These are phyloP conservation scores for Caerostris darwini DNA, from an alignment of 1,140 invertebrate species.

Conservation along the genomic window DNA sequence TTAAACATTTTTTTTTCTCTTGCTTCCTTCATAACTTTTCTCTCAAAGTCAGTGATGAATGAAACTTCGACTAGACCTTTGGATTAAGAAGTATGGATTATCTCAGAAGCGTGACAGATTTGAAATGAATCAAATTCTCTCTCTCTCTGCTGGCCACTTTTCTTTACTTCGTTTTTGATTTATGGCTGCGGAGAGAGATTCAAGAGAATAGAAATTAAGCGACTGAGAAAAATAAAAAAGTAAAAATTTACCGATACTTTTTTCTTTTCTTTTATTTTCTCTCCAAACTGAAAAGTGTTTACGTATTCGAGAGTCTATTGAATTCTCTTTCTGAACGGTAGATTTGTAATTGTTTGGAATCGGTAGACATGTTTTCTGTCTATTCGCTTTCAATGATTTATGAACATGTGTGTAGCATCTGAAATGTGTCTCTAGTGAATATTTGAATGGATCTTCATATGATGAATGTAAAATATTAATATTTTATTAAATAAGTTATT, in stretches of 20 bases:
- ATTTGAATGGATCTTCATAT: too few species aligned
- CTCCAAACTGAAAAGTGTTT: constrained; percentile 16
- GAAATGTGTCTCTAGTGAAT: too few species aligned
- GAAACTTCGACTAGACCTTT: constrained; percentile 40
- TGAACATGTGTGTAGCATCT: too few species aligned
- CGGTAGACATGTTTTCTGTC: background rate
- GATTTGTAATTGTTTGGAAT: constrained; percentile 26
- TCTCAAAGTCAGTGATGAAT: constrained; percentile 48
- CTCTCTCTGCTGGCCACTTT: background rate
- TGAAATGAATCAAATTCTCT: constrained; percentile 71
- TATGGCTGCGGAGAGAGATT: constrained; percentile 21
- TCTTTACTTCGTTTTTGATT: constrained; percentile 46
- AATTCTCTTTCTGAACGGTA: background rate
- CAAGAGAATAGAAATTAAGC: constrained; percentile 56
- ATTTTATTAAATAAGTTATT: too few species aligned
- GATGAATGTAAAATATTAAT: too few species aligned
- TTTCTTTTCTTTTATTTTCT: background rate
- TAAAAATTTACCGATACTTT: background rate
- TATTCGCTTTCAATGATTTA: too few species aligned
- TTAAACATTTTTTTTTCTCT: background rate
- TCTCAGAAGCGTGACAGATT: constrained; percentile 62
- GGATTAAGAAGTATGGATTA: constrained; percentile 74
- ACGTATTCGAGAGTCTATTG: background rate
- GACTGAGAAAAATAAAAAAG: background rate
- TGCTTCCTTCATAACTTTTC: constrained; percentile 16